Evolutionary conservation across 35 echinoderm and acorn worm species (phyloP).

Genomic region (Ptychodera flava): DNA sequence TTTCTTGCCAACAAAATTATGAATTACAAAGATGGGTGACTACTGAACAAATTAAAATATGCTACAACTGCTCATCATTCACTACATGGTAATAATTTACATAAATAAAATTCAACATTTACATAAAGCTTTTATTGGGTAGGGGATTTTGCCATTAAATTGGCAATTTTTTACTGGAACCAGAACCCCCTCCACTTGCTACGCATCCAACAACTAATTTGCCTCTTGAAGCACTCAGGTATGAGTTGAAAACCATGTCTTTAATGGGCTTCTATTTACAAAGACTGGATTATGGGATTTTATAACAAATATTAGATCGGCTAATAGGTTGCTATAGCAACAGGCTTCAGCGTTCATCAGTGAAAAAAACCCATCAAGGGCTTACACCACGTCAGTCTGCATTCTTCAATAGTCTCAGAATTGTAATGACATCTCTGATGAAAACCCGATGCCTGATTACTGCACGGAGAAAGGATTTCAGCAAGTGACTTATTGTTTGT

Average conservation of each 20-base stretch:
- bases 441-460: too few relatives aligned
- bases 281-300: conserved; percentile 1
- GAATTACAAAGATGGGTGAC: too few relatives aligned
- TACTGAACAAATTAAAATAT: too few relatives aligned
- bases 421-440: neutral
- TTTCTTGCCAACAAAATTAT: too few relatives aligned
- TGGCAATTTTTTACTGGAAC: too few relatives aligned
- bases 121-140: too few relatives aligned
- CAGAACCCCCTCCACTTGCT: neutral
- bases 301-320: neutral
- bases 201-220: neutral
- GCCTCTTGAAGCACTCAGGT: neutral
- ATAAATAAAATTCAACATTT: too few relatives aligned
- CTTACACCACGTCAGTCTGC: neutral
- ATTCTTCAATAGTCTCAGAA: neutral
- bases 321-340: neutral
- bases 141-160: too few relatives aligned
- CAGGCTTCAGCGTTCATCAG: neutral
- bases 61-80: too few relatives aligned
- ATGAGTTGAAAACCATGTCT: neutral
- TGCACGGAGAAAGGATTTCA: too few relatives aligned
- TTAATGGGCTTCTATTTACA: neutral
- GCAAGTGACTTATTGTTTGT: too few relatives aligned
- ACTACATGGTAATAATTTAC: too few relatives aligned
- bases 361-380: neutral